Evolutionary conservation across 2,797 vertebrate genomes (phyloP).

Genomic region (Garrulus glandarius): DNA sequence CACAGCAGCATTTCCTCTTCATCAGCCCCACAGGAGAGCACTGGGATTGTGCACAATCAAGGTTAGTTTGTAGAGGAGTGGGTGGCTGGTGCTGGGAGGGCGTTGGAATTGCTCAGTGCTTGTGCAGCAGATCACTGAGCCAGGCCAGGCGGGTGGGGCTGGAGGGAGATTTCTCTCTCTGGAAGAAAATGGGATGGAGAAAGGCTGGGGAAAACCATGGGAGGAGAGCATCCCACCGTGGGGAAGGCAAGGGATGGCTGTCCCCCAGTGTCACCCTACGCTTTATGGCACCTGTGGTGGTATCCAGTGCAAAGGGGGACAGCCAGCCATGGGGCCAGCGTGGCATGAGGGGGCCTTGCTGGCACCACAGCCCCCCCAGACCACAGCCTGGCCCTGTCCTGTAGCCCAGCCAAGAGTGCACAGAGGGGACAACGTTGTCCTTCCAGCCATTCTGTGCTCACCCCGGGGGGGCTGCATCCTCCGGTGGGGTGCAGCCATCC

Average conservation of each 20-base stretch:
- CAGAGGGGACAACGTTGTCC: accelerated
- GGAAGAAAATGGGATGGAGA: neutral
- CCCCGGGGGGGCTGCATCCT: accelerated
- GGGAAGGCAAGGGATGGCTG: neutral
- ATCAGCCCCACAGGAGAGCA: neutral
- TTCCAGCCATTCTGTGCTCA: neutral
- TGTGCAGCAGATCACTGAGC: neutral
- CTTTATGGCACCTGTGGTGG: accelerated
- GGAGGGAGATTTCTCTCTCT: neutral
- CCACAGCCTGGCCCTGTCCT: neutral
- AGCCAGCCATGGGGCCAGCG: accelerated
- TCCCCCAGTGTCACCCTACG: neutral
- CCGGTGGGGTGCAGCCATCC: neutral
- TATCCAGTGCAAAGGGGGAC: neutral
- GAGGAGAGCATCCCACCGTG: accelerated
- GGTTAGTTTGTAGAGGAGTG: neutral
- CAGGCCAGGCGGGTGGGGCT: neutral
- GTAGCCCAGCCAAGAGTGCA: accelerated
- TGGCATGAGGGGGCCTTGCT: accelerated
- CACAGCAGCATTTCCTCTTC: neutral
- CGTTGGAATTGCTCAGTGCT: accelerated
- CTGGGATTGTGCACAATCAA: neutral
- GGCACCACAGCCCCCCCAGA: neutral
- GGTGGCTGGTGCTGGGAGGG: neutral
- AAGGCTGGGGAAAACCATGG: neutral